Evolutionary conservation across 2,888 invertebrate genomes (phyloP).

Genomic region (Gnatocerus cornutus): DNA sequence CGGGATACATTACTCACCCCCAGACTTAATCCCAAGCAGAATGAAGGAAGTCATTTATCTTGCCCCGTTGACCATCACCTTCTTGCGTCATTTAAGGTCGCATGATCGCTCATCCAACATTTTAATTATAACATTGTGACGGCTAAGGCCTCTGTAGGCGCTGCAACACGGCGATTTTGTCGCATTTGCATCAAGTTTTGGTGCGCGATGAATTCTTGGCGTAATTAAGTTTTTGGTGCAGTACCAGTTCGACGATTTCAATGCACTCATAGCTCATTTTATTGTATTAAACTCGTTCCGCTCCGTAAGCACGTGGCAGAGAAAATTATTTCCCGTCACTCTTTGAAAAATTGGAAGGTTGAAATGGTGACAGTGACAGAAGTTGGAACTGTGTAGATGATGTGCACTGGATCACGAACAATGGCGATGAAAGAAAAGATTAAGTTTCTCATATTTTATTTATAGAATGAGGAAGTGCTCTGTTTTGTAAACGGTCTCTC

Average conservation of each 20-base stretch:
- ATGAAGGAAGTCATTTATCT: slow-evolving; percentile 26
- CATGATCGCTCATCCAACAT: slow-evolving; percentile 5
- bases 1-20: slow-evolving; percentile 15
- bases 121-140: slow-evolving; percentile 6
- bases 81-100: slow-evolving; percentile 14
- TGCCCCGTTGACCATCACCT: neutral
- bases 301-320: slow-evolving; percentile 18
- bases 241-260: too few relatives aligned
- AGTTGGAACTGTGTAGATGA: slow-evolving; percentile 1
- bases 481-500: neutral
- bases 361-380: slow-evolving; percentile 23
- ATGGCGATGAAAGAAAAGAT: slow-evolving; percentile 3
- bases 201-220: slow-evolving; percentile 23
- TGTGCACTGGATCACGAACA: slow-evolving; percentile 23
- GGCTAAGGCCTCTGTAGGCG: slow-evolving; percentile 32
- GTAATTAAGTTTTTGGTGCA: slow-evolving; percentile 27
- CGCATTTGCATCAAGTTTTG: slow-evolving; percentile 38
- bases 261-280: slow-evolving; percentile 22
- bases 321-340: slow-evolving; percentile 37
- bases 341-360: slow-evolving; percentile 24
- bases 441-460: neutral
- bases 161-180: slow-evolving; percentile 1
- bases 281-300: slow-evolving; percentile 34
- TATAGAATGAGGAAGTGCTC: neutral
- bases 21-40: slow-evolving; percentile 24